These are phyloP conservation scores for Ceriagrion tenellum DNA, from an alignment of 2,888 invertebrate species.

Conservation along the genomic window DNA sequence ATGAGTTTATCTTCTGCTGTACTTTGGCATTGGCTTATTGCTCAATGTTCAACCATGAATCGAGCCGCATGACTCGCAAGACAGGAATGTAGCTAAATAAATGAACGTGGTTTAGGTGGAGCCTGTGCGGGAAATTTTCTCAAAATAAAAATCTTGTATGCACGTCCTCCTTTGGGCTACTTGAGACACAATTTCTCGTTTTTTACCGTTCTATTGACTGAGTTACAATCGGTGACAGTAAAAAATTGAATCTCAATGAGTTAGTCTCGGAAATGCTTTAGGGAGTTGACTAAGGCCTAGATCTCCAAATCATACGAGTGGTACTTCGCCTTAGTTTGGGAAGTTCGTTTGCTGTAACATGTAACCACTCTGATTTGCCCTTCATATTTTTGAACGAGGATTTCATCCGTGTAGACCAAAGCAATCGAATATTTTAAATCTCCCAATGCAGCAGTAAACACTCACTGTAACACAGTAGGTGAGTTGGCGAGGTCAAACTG, in stretches of 20 bases:
- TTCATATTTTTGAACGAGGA: slow-evolving; percentile 2
- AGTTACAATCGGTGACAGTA: slow-evolving; percentile 73
- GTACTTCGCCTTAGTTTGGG: slow-evolving; percentile 73
- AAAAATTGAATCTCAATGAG: slow-evolving; percentile 72
- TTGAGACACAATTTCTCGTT: slow-evolving; percentile 73
- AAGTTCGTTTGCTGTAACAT: slow-evolving; percentile 46
- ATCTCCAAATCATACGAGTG: slow-evolving; percentile 73
- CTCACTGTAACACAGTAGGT: too few species aligned
- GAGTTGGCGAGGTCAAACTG: too few species aligned
- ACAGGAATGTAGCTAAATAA: slow-evolving; percentile 45
- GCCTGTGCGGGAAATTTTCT: slow-evolving; percentile 71
- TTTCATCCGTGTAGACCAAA: neutral
- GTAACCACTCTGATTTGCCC: slow-evolving; percentile 73
- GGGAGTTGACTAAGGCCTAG: slow-evolving; percentile 72
- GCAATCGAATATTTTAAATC: too few species aligned
- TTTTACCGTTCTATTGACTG: slow-evolving; percentile 73
- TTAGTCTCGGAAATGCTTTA: slow-evolving; percentile 74
- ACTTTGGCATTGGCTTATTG: too few species aligned
- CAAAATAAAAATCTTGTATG: slow-evolving; percentile 73
- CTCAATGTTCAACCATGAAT: too few species aligned
- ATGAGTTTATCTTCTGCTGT: too few species aligned
- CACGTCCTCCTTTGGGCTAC: slow-evolving; percentile 74
- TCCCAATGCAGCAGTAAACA: too few species aligned
- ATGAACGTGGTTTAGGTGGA: slow-evolving; percentile 48
- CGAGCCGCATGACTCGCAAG: neutral